These are phyloP conservation scores for Spodoptera picta DNA, from an alignment of 2,888 invertebrate genomes.

Conservation along the genomic window DNA sequence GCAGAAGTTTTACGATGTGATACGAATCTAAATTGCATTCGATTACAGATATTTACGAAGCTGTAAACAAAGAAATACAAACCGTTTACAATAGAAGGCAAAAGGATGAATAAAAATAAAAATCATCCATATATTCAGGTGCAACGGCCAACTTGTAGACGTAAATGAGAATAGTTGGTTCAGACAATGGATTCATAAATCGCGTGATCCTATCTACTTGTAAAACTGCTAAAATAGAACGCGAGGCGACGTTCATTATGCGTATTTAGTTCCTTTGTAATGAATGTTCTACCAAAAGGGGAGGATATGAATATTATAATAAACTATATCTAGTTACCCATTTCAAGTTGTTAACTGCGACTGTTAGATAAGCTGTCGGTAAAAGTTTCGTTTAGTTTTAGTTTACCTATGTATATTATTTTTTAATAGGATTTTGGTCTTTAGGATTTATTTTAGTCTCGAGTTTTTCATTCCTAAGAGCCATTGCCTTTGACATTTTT, in stretches of 20 bases:
- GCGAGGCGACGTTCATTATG: constrained; percentile 74
- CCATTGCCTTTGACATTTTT: too few relatives aligned
- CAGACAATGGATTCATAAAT: constrained; percentile 84
- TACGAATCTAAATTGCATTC: constrained; percentile 45
- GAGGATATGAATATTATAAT: constrained; percentile 57
- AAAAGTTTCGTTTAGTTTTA: constrained; percentile 4
- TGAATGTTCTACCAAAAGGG: constrained; percentile 73
- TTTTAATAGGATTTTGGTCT: constrained; percentile 2
- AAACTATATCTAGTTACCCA: constrained; percentile 53
- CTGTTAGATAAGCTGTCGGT: constrained; percentile 25
- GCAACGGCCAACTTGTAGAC: constrained; percentile 65
- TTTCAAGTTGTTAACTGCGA: constrained; percentile 37
- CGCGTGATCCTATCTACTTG: constrained; percentile 75
- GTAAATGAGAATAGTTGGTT: constrained; percentile 79
- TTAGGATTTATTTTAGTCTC: not conserved
- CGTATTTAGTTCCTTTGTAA: constrained; percentile 79
- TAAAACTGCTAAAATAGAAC: constrained; percentile 79
- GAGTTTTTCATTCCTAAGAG: too few relatives aligned
- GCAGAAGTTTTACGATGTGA: constrained; percentile 28
- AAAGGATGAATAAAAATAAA: constrained; percentile 58
- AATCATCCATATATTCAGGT: constrained; percentile 64
- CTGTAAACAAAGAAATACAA: constrained; percentile 44
- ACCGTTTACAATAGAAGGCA: constrained; percentile 47
- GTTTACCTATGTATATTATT: constrained; percentile 7
- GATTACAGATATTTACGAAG: constrained; percentile 41